A percentile compares a stretch with the other conserved stretches of the same genome.
These are phyloP conservation scores for Sebastes paucispinis DNA, from an alignment of 2,797 vertebrate species.

Conservation along the genomic window DNA sequence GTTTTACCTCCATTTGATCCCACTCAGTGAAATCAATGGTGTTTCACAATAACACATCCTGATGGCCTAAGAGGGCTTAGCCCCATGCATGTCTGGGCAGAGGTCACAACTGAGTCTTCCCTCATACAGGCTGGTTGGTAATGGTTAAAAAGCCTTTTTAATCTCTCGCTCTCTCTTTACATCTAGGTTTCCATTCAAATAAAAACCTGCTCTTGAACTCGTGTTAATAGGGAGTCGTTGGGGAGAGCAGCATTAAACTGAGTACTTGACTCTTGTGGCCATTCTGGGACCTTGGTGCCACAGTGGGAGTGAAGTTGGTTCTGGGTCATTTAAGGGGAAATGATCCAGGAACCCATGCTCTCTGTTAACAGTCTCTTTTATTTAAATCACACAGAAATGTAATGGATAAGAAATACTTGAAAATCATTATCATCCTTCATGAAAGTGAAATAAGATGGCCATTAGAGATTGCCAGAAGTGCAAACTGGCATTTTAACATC, in stretches of 20 bases:
- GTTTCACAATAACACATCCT: constrained; percentile 52
- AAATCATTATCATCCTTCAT: constrained; percentile 38
- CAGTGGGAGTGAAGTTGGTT: constrained; percentile 36
- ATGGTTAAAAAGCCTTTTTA: constrained; percentile 28
- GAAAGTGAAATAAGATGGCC: constrained; percentile 26
- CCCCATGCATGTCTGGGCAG: constrained; percentile 2
- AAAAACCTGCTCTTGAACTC: neutral
- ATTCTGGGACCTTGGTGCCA: constrained; percentile 27
- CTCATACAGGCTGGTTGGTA: constrained; percentile 10
- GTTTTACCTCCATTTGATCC: constrained; percentile 24
- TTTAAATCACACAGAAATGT: constrained; percentile 34
- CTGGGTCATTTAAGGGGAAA: constrained; percentile 61
- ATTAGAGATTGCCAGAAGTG: constrained; percentile 38
- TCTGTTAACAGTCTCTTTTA: constrained; percentile 31
- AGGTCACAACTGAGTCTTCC: constrained; percentile 25
- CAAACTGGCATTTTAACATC: constrained; percentile 24
- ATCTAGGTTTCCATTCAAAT: constrained; percentile 12
- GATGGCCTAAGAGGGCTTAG: constrained; percentile 27
- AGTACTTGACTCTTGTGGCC: neutral
- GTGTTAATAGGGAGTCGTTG: constrained; percentile 34
- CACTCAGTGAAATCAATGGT: constrained; percentile 42
- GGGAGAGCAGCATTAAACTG: constrained; percentile 43
- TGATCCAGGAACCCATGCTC: constrained; percentile 7
- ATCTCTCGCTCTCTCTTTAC: neutral
- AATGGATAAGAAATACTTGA: constrained; percentile 29